A percentile compares a stretch with the other conserved stretches of the same genome.
phyloP scores from a whole-genome alignment of 2,888 invertebrate genomes.

The Alcis repandata region DNA sequence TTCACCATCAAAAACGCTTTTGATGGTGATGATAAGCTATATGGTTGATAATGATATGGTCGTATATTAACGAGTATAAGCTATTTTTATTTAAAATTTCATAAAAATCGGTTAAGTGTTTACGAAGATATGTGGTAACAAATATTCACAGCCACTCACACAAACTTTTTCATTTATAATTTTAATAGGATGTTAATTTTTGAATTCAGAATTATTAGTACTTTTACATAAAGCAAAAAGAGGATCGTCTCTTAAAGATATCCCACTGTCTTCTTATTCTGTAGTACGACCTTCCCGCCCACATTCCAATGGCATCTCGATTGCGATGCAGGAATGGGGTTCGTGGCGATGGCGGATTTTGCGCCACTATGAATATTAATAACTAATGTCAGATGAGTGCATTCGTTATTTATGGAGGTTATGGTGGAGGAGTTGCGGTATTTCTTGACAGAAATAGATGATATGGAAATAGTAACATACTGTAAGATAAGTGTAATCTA shows the following conservation, averaged over 20 bases:
- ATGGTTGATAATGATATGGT: too few relatives aligned
- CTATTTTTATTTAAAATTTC: too few relatives aligned
- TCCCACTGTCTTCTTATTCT: not conserved
- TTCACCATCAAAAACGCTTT: too few relatives aligned
- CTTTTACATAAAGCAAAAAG: too few relatives aligned
- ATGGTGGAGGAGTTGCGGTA: not conserved
- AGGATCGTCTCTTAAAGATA: not conserved
- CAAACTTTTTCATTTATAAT: too few relatives aligned
- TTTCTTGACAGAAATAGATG: not conserved
- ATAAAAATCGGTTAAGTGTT: too few relatives aligned
- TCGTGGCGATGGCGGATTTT: slow-evolving; percentile 38
- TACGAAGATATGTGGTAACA: too few relatives aligned
- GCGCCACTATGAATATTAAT: slow-evolving; percentile 43
- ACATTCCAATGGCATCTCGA: slow-evolving; percentile 42
- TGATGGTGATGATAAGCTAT: too few relatives aligned
- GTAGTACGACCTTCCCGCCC: slow-evolving; percentile 39
- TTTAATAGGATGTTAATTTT: not conserved
- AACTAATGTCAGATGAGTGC: slow-evolving; percentile 22
- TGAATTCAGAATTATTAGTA: too few relatives aligned
- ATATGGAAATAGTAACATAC: not conserved
- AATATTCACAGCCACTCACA: too few relatives aligned
- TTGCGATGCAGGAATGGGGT: slow-evolving; percentile 48
- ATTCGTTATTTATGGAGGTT: slow-evolving; percentile 17
- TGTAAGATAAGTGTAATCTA: not conserved
- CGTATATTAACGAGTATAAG: too few relatives aligned